Evolutionary conservation across 1,140 invertebrate genomes (phyloP).

Genomic region (Bombus sylvicola): DNA sequence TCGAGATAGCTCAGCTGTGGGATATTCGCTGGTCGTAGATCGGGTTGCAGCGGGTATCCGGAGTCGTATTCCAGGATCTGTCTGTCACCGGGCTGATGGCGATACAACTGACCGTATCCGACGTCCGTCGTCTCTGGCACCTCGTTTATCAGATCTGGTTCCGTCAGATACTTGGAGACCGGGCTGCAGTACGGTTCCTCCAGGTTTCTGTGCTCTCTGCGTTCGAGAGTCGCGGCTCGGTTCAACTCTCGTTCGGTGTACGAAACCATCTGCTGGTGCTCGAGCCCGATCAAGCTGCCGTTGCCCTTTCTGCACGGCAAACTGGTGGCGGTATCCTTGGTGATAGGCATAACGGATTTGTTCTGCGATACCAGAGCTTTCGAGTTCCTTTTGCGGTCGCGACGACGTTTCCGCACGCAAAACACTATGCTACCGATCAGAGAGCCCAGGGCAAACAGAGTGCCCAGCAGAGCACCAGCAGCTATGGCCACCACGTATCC

Average conservation of each 20-base stretch:
- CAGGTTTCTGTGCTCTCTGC: conserved; percentile 59
- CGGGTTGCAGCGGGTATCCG: conserved; percentile 72
- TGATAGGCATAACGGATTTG: conserved; percentile 73
- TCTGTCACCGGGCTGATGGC: conserved; percentile 54
- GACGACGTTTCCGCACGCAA: conserved; percentile 73
- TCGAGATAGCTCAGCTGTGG: conserved; percentile 83
- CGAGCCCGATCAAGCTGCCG: conserved; percentile 56
- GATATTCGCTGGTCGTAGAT: conserved; percentile 63
- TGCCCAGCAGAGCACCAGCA: conserved; percentile 75
- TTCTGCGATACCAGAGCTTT: conserved; percentile 72
- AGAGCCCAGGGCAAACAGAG: conserved; percentile 74
- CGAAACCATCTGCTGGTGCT: conserved; percentile 69
- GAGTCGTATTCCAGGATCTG: conserved; percentile 71
- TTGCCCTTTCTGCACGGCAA: conserved; percentile 61
- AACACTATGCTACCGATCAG: conserved; percentile 75
- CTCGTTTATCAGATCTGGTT: conserved; percentile 79
- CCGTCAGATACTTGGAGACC: conserved; percentile 75
- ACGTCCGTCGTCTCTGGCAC: conserved; percentile 72
- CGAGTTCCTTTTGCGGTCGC: conserved; percentile 72
- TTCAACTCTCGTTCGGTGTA: conserved; percentile 72
- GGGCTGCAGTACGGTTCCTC: conserved; percentile 69
- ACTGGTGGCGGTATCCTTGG: conserved; percentile 66
- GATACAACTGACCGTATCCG: conserved; percentile 68
- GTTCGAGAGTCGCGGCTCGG: conserved; percentile 71
- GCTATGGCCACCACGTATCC: conserved; percentile 76